Conservation (phyloP, 2,113 vertebrate species). For the Pelobates fuscus region DNA sequence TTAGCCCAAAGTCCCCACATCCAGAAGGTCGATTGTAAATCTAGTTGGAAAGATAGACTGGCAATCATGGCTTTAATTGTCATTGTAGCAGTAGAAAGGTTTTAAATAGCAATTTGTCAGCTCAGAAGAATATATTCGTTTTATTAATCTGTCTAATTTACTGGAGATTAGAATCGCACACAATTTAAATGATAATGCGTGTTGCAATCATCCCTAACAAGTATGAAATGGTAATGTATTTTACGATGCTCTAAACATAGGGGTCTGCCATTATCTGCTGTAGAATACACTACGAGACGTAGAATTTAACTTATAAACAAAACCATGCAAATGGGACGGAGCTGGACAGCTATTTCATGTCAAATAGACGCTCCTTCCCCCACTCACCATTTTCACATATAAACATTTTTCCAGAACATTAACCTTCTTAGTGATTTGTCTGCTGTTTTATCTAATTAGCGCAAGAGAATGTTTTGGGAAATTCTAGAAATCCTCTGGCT, state of each 20-base stretch:
- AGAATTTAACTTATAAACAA: neutral
- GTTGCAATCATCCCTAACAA: constrained; percentile 43
- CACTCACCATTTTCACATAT: constrained; percentile 1
- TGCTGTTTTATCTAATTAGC: neutral
- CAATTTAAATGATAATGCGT: constrained; percentile 45
- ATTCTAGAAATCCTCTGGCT: neutral
- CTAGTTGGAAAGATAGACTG: neutral
- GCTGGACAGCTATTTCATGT: neutral
- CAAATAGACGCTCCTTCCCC: neutral
- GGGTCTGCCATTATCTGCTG: neutral
- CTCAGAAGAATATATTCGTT: constrained; percentile 28
- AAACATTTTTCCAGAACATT: constrained; percentile 18
- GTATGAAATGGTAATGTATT: constrained; percentile 36
- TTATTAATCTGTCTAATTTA: constrained; percentile 48
- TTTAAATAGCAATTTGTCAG: constrained; percentile 31
- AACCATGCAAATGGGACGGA: neutral
- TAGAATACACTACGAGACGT: neutral
- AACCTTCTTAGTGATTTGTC: constrained; percentile 5
- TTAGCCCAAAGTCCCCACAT: neutral
- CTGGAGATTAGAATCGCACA: constrained; percentile 34
- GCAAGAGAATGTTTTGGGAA: neutral
- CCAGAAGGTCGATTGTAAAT: neutral
- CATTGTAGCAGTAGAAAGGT: constrained; percentile 29
- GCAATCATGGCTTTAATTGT: constrained; percentile 21
- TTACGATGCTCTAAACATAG: neutral